These are phyloP conservation scores for Columba janthina DNA, from an alignment of 2,113 vertebrate genomes.

Conservation along the genomic window DNA sequence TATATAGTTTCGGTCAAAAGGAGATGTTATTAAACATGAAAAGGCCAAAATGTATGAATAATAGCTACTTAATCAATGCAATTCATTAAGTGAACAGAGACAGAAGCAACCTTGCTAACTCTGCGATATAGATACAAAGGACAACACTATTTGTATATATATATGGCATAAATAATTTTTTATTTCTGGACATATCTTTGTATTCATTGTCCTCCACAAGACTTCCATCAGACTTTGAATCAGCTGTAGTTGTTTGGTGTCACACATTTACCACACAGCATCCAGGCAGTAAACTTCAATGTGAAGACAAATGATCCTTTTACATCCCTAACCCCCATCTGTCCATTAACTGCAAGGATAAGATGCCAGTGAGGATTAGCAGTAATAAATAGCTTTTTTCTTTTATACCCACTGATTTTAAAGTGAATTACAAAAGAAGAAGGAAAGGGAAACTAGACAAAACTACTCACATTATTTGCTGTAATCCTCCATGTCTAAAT, in stretches of 20 bases:
- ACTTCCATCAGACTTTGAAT: neutral
- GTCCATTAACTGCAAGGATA: neutral
- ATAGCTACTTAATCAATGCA: constrained; percentile 64
- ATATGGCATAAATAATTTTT: neutral
- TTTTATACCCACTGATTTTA: neutral
- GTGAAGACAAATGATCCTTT: neutral
- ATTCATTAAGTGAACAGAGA: constrained; percentile 61
- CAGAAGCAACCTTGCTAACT: constrained; percentile 34
- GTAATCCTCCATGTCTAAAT: neutral
- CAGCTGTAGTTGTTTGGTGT: neutral
- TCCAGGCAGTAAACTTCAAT: neutral
- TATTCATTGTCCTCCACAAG: neutral
- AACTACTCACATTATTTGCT: neutral
- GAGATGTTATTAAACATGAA: constrained; percentile 70
- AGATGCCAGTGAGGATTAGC: neutral
- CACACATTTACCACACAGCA: neutral
- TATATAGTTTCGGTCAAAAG: constrained; percentile 60
- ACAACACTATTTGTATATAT: neutral
- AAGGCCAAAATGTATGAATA: constrained; percentile 68
- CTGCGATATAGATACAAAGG: neutral
- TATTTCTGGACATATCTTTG: neutral
- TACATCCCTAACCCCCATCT: neutral
- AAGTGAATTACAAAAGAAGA: neutral
- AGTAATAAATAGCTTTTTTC: neutral
- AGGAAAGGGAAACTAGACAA: neutral